phyloP scores from a whole-genome alignment of 2,797 vertebrate genomes.

The Acanthurus leucopareius region DNA sequence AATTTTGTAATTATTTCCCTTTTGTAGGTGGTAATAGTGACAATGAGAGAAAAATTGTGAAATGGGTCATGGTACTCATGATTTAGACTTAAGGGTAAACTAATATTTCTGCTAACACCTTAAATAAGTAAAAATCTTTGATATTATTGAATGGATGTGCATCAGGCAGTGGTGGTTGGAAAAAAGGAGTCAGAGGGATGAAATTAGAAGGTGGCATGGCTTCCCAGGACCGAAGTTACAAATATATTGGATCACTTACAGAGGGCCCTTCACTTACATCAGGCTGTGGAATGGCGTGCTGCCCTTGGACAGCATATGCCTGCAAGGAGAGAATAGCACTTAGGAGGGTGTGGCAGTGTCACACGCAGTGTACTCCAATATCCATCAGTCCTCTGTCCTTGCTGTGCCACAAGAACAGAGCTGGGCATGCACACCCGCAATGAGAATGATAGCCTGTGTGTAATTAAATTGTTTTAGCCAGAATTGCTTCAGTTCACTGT shows the following conservation, averaged over 20 bases:
- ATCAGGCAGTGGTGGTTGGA: conserved; percentile 51
- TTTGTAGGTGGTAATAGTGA: conserved; percentile 49
- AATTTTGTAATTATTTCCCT: conserved; percentile 55
- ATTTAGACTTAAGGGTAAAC: conserved; percentile 16
- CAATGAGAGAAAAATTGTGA: conserved; percentile 74
- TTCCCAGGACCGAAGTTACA: conserved; percentile 76
- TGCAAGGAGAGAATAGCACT: conserved; percentile 88
- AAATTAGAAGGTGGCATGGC: conserved; percentile 75
- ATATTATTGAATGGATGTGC: conserved; percentile 47
- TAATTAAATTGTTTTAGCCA: conserved; percentile 9
- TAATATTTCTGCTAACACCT: not conserved
- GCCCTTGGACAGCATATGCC: conserved; percentile 98
- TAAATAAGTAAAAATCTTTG: conserved; percentile 2
- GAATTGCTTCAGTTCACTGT: not conserved
- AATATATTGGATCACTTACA: conserved; percentile 87
- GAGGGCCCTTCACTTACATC: conserved; percentile 93
- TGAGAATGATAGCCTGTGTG: not conserved
- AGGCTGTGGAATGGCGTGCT: conserved; percentile 99
- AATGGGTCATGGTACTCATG: conserved; percentile 62
- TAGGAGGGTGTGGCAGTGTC: conserved; percentile 66
- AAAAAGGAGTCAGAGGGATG: conserved; percentile 64
- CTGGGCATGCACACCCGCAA: not conserved
- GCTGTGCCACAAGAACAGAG: conserved; percentile 43
- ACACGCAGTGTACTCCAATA: conserved; percentile 55
- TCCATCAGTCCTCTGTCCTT: conserved; percentile 59